These are phyloP conservation scores for Poeciliopsis turrubarensis DNA, from an alignment of 2,113 vertebrate genomes.

Conservation along the genomic window DNA sequence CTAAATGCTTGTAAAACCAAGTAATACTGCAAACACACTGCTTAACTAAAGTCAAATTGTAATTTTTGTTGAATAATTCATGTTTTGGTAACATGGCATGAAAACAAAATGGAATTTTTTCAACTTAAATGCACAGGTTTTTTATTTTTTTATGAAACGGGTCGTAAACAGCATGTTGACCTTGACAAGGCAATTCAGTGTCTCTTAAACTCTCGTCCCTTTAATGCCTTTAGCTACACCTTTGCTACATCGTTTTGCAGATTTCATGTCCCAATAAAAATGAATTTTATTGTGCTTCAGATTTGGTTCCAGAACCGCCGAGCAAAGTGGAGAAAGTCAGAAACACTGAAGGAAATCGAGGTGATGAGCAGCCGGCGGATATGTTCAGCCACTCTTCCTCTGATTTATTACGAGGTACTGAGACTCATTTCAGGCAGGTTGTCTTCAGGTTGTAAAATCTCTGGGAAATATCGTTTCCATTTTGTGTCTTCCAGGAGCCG, in stretches of 20 bases:
- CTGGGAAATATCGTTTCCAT: background rate
- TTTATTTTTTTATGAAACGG: background rate
- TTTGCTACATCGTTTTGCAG: background rate
- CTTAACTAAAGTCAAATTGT: background rate
- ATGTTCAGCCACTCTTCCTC: conserved; percentile 7
- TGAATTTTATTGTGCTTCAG: conserved; percentile 22
- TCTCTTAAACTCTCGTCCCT: background rate
- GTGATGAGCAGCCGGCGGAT: conserved; percentile 25
- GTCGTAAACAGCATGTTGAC: background rate
- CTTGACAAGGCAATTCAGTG: background rate
- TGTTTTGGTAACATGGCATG: background rate
- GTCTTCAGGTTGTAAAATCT: background rate
- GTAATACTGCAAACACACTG: too few relatives aligned
- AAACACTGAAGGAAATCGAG: conserved; percentile 62
- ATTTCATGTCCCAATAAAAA: background rate
- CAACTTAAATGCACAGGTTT: too few relatives aligned
- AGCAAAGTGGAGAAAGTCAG: conserved; percentile 71
- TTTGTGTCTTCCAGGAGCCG: conserved; percentile 16
- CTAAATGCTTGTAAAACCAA: too few relatives aligned
- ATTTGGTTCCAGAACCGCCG: conserved; percentile 76
- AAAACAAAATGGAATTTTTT: background rate
- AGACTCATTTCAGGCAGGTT: background rate
- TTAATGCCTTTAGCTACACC: background rate
- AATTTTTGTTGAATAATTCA: background rate
- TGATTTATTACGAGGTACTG: conserved; percentile 57